Percentiles rank a stretch among this genome's conserved stretches.
These are phyloP conservation scores for Zaprionus kolodkinae DNA, from an alignment of 1,140 invertebrate species.

Conservation along the genomic window DNA sequence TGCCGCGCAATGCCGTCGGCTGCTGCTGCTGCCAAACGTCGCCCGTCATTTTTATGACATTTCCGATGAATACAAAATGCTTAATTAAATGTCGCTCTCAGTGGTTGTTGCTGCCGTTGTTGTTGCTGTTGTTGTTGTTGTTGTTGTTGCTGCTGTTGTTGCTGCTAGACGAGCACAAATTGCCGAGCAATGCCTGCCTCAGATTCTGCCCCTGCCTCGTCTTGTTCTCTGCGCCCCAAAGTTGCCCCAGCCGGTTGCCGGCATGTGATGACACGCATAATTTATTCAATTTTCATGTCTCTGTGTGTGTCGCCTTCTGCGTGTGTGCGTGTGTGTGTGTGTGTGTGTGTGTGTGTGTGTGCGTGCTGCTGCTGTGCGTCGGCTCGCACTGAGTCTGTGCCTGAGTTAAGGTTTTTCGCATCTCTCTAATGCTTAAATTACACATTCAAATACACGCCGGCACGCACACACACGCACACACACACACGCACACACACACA, in stretches of 20 bases:
- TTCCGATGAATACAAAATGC: slow-evolving; percentile 82
- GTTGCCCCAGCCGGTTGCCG: slow-evolving; percentile 40
- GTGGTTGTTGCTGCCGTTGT: slow-evolving; percentile 28
- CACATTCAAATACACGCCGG: slow-evolving; percentile 69
- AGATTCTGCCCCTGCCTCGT: no score
- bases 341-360: slow-evolving; percentile 17
- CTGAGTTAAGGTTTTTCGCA: slow-evolving; percentile 73
- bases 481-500: slow-evolving; percentile 9
- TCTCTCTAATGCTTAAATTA: slow-evolving; percentile 81
- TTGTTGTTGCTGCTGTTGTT: slow-evolving; percentile 7
- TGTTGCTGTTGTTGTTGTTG: slow-evolving; percentile 24
- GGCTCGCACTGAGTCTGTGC: slow-evolving; percentile 29
- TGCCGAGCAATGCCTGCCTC: slow-evolving; percentile 45
- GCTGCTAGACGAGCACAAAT: slow-evolving; percentile 59
- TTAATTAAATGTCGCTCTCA: slow-evolving; percentile 74
- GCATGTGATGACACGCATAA: slow-evolving; percentile 82
- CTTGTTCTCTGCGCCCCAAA: not conserved
- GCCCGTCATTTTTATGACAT: slow-evolving; percentile 78
- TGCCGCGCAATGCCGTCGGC: slow-evolving; percentile 26
- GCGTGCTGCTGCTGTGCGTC: slow-evolving; percentile 20
- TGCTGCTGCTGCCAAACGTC: slow-evolving; percentile 24
- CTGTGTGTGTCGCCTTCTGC: slow-evolving; percentile 29
- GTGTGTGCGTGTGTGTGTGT: slow-evolving; percentile 4
- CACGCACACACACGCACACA: slow-evolving; percentile 41
- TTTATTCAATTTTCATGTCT: slow-evolving; percentile 78